Evolutionary conservation across 2,888 invertebrate genomes (phyloP).

Genomic region (Cheilosia vernalis): DNA sequence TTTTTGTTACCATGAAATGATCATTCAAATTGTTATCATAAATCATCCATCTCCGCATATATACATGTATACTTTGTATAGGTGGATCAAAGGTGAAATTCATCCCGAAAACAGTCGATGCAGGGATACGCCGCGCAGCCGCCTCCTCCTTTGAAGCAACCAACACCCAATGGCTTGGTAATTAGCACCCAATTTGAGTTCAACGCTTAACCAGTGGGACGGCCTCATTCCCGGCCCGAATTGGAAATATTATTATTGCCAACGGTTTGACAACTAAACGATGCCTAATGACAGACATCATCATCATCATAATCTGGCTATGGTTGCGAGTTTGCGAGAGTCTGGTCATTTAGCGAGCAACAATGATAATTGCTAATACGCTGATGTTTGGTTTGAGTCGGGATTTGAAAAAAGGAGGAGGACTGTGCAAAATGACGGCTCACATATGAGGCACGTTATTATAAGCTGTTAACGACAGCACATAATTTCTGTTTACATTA

Average conservation of each 20-base stretch:
- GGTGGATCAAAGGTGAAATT: conserved; percentile 40
- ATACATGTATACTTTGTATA: background rate
- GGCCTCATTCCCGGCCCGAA: conserved; percentile 1
- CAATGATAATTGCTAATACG: conserved; percentile 62
- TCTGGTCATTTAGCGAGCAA: conserved; percentile 28
- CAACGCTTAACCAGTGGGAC: conserved; percentile 10
- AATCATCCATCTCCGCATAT: conserved; percentile 49
- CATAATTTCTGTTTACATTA: conserved; percentile 36
- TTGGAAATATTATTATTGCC: conserved; percentile 60
- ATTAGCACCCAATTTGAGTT: conserved; percentile 68
- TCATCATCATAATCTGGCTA: conserved; percentile 4
- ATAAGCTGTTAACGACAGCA: conserved; percentile 48
- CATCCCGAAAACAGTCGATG: conserved; percentile 6
- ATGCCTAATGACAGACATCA: conserved; percentile 70
- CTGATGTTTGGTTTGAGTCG: conserved; percentile 7
- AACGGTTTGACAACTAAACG: conserved; percentile 70
- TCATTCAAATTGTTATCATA: conserved; percentile 51
- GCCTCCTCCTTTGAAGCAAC: conserved; percentile 23
- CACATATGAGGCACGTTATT: conserved; percentile 26
- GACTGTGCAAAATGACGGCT: conserved; percentile 4
- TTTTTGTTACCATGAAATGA: conserved; percentile 10
- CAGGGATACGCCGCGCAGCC: conserved; percentile 1
- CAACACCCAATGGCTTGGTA: conserved; percentile 43
- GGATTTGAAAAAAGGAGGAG: background rate
- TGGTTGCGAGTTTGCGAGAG: background rate